Conservation (phyloP, 2,797 vertebrate genomes). For the Sebastes miniatus region DNA sequence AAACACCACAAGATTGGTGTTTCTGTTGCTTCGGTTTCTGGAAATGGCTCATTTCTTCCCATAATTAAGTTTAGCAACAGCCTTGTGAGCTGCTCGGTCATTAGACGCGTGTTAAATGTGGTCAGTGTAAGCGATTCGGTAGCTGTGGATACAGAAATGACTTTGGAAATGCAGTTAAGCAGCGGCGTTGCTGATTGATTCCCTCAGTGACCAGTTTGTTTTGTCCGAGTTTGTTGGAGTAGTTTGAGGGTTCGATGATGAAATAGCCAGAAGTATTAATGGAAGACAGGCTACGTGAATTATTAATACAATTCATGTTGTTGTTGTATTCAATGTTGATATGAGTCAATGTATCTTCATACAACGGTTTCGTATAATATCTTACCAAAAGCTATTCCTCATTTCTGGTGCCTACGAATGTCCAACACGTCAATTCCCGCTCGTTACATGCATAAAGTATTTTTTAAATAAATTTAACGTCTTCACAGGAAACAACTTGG, state of each 20-base stretch:
- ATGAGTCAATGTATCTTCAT: neutral
- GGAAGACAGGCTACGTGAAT: neutral
- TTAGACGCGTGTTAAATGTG: constrained; percentile 35
- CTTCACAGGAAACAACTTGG: no score
- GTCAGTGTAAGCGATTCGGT: neutral
- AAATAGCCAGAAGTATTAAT: neutral
- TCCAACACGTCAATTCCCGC: no score
- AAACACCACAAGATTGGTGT: constrained; percentile 16
- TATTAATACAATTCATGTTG: neutral
- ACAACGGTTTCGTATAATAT: no score
- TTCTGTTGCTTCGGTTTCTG: constrained; percentile 27
- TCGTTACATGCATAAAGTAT: no score
- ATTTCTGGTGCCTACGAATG: no score
- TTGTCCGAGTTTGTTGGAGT: neutral
- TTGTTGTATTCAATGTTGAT: neutral
- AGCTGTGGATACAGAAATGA: neutral
- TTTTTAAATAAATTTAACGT: accelerated
- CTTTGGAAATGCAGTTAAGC: neutral
- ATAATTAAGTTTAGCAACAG: constrained; percentile 56
- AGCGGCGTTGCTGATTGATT: neutral
- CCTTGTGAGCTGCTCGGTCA: constrained; percentile 23
- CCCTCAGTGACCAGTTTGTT: neutral
- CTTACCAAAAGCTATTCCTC: no score
- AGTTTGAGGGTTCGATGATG: neutral
- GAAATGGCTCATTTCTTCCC: constrained; percentile 53